Evolutionary conservation across 2,888 invertebrate genomes (phyloP), one percentile per base, ranked within the genome.

Genomic region (Oscheius sp.): DNA sequence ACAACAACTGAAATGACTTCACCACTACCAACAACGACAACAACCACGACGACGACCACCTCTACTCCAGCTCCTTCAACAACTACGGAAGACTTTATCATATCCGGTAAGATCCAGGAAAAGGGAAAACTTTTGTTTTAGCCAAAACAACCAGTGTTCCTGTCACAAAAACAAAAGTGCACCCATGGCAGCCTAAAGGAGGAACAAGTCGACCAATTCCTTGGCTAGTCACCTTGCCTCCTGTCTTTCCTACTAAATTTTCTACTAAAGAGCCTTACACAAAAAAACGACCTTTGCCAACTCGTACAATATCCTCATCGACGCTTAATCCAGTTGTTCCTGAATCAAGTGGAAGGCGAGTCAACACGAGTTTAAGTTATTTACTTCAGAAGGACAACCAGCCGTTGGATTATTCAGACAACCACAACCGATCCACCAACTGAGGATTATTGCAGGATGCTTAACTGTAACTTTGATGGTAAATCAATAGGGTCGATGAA

Each of bases 391-490:
- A 75, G 64, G 47, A n/a, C 61, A 3, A 41, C 45, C 22, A 68
- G 14, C 30, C 32, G 49, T 22, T 73, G 71, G 69, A 26, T 30
- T 30, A 56, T 57, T 36, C 50, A 49, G 41, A 71, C 72, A 28
- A 70, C 68, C 17, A 71, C 71, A 4, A 63, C 64, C 8, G 70
- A 65, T 30, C 30, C 69, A 20, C 65, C 62, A 54, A 22, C n/a
- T 12, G 77, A 77, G 4, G 77, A 84, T 59, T 84, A 82, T 67
- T 84, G 84, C 63, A 71, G 76, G 20, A 47, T 83, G 8, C 72
- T 84, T 30, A 84, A 84, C 67, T 84, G 84, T 67, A 80, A 80
- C 47, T 84, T 84, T 64, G 82, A 84, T 51, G 83, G 83, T 82
- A 45, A 41, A 32, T 30, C 8, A 32, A 54, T 20, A 33, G 22